These are phyloP conservation scores for Apamea epomidion DNA, from an alignment of 2,888 invertebrate species.

Conservation along the genomic window DNA sequence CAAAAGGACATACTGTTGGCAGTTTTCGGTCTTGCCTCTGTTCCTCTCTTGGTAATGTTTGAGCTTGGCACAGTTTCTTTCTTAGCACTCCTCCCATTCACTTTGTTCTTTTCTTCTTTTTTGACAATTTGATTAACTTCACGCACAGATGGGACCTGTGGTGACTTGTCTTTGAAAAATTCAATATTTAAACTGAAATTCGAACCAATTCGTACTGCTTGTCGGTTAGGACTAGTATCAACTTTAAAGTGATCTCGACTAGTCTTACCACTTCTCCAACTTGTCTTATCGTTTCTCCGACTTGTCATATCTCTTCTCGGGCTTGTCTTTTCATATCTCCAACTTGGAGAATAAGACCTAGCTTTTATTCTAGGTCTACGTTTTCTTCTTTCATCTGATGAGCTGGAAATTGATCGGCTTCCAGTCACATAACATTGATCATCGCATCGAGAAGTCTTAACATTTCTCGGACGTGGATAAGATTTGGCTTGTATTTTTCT, in stretches of 20 bases:
- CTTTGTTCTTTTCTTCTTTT: neutral
- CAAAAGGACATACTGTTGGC: slow-evolving; percentile 33
- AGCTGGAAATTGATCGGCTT: slow-evolving; percentile 34
- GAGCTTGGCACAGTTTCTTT: slow-evolving; percentile 15
- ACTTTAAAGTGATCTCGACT: neutral
- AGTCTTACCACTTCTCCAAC: neutral
- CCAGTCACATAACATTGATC: slow-evolving; percentile 1
- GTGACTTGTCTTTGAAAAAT: slow-evolving; percentile 65
- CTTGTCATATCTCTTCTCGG: neutral
- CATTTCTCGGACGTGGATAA: neutral
- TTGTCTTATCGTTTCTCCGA: neutral
- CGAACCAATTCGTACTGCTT: slow-evolving; percentile 67
- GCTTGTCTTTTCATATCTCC: neutral
- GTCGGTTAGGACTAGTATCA: slow-evolving; percentile 35
- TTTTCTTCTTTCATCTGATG: slow-evolving; percentile 6
- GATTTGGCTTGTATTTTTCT: slow-evolving; percentile 32
- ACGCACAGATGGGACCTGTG: slow-evolving; percentile 9
- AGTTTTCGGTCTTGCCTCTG: slow-evolving; percentile 6
- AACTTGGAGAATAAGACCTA: neutral
- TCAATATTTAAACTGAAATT: slow-evolving; percentile 71
- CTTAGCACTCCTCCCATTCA: neutral
- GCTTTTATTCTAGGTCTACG: slow-evolving; percentile 8
- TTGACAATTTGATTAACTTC: slow-evolving; percentile 9
- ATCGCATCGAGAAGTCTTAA: neutral
- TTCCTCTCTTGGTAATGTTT: slow-evolving; percentile 12